Percentiles rank a stretch among this genome's conserved stretches.
Conservation (phyloP, 1,140 invertebrate species). For the Drosophila simulans region DNA sequence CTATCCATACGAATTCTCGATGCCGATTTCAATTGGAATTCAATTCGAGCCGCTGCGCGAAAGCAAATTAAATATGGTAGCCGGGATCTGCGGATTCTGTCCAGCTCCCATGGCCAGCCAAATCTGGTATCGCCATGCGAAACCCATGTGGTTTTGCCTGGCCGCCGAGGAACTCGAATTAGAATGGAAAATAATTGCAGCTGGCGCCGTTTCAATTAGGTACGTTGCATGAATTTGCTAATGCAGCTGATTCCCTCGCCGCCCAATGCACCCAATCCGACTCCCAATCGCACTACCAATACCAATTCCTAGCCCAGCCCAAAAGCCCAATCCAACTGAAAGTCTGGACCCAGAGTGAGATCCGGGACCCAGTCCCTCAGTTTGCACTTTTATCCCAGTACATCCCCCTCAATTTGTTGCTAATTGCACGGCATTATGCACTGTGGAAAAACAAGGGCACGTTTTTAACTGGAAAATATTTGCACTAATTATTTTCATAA, state of each 20-base stretch:
- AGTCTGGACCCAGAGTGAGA: constrained; percentile 4
- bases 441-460: not conserved
- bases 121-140: not conserved
- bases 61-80: constrained; percentile 56
- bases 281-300: not conserved
- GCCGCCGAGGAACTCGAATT: constrained; percentile 60
- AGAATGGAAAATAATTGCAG: constrained; percentile 79
- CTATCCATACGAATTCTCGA: constrained; percentile 18
- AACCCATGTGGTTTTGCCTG: constrained; percentile 15
- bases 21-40: constrained; percentile 61
- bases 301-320: not conserved
- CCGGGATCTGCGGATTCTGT: constrained; percentile 1
- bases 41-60: constrained; percentile 53
- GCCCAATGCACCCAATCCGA: not conserved
- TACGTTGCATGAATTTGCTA: constrained; percentile 58
- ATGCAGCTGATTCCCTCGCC: constrained; percentile 45
- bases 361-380: not conserved
- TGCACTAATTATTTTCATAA: too few species aligned
- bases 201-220: constrained; percentile 76
- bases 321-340: not conserved
- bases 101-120: not conserved
- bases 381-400: constrained; percentile 11
- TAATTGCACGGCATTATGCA: constrained; percentile 35
- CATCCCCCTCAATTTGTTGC: constrained; percentile 41
- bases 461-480: too few species aligned